Evolutionary conservation across 1,140 invertebrate species (phyloP), one percentile per base, ranked within the genome.

Genomic region (Caenorhabditis brenneri): DNA sequence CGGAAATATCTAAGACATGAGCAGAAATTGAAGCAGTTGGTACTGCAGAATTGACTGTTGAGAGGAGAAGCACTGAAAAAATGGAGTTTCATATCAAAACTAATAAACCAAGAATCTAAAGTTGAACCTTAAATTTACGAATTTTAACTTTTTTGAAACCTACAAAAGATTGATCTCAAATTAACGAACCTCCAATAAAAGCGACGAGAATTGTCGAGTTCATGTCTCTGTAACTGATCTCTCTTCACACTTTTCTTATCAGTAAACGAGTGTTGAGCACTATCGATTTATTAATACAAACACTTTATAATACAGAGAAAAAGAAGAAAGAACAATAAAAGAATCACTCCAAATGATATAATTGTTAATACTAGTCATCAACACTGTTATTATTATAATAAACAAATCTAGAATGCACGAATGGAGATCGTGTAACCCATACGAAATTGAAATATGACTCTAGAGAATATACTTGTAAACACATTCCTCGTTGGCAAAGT

Each of bases 1-100:
- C 84, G 5, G 91, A 88, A 49, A 91, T 91, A 80, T 91, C 90
- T 58, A 91, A 86, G 9, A 91, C 86, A 83, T 91, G 91, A 19
- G 91, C 85, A 53, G 86, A 88, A 48, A 89, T 88, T 15, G 87
- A 86, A 48, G 86, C 84, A 39, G 82, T 81, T 22, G 87, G 87
- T 16, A 87, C 55, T 15, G 39, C 19, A 49, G 10, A 31, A 42
- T 42, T 22, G 81, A 4, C 55, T 69, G 24, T 16, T 22, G 27
- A 36, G 22, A 12, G 2, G 36, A 42, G 69, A 36, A 74, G 60
- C 49, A 7, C 22, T 27, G 15, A 27, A 2, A 27, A 2, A 2
- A 27, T 27, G 9, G n/a, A n/a, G n/a, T 51, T 19, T 51, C 5
- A n/a, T n/a, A n/a, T 51, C 22, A 15, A 51, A 51, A 51, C 12